Conservation (phyloP, 2,888 invertebrate species). For the Nasonovia ribisnigri region DNA sequence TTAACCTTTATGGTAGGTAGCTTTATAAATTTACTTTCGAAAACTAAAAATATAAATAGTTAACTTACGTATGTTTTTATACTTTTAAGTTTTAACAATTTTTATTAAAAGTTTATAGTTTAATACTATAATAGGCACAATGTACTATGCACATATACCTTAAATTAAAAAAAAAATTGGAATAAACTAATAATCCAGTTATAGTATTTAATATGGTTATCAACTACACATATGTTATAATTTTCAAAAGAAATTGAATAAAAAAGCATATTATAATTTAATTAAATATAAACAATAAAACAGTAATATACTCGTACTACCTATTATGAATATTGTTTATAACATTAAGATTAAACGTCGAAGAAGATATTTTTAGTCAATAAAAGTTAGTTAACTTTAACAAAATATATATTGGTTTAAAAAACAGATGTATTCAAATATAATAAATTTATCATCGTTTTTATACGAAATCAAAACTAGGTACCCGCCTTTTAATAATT, state of each 20-base stretch:
- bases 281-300: neutral
- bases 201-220: no score
- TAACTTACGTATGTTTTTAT: neutral
- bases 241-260: neutral
- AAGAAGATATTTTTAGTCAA: neutral
- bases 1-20: neutral
- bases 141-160: neutral
- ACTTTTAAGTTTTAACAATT: neutral
- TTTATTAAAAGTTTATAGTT: neutral
- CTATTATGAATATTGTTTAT: neutral
- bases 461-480: neutral
- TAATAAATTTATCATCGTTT: no score
- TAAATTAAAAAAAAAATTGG: neutral
- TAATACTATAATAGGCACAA: neutral
- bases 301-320: neutral
- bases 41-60: neutral
- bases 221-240: neutral
- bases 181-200: no score
- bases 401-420: no score
- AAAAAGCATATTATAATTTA: neutral
- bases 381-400: neutral
- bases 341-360: neutral
- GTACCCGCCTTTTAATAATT: neutral
- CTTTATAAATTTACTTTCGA: neutral
- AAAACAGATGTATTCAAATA: no score